Evolutionary conservation across 2,888 invertebrate genomes (phyloP), one percentile per base, ranked within the genome.

Genomic region (Linyphia triangularis): DNA sequence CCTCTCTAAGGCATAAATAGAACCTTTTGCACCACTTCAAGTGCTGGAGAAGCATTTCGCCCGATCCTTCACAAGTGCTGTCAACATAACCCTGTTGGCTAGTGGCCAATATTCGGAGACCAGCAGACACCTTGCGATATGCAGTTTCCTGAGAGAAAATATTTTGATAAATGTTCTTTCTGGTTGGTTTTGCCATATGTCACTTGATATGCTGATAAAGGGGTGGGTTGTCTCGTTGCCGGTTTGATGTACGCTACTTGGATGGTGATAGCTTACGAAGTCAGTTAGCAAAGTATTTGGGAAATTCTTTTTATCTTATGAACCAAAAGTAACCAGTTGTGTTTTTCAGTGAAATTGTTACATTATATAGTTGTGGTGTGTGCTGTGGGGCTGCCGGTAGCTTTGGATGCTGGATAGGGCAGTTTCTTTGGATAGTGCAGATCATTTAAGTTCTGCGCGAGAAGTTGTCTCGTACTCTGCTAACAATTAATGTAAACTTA

Each of bases 21-120:
- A 83, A 83, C 73, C 83, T 83, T 83, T 83, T 83, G 83, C 83
- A 65, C 59, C 73, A 33, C 63, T 40, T 73, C 63, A 73, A 65
- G 73, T 61, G 61, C 63, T n/a, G 16, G 24, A n/a, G n/a, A 83
- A 73, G 83, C 73, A 73, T 51, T 73, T 83, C 63, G 63, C 83
- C n/a, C 65, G 65, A 73, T 83, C 37, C 63, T 19, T 73, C 73
- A 83, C 30, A 26, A 30, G 7, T n/a, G 26, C 73, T 72, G 72
- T 73, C 72, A 73, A 22, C 51, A 28, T 28, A 16, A 65, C 65
- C 65, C 24, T 22, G 9, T 51, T 83, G 83, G 83, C 83, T 26
- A 13, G 16, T 3, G 19, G 59, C 83, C 83, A 83, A 83, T 51
- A 30, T 43, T 19, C 33, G 61, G 10, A 51, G 30, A n/a, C 24